Percentiles rank a stretch among this genome's conserved stretches.
phyloP scores from a whole-genome alignment of 2,113 vertebrate genomes.

The Pholis gunnellus region DNA sequence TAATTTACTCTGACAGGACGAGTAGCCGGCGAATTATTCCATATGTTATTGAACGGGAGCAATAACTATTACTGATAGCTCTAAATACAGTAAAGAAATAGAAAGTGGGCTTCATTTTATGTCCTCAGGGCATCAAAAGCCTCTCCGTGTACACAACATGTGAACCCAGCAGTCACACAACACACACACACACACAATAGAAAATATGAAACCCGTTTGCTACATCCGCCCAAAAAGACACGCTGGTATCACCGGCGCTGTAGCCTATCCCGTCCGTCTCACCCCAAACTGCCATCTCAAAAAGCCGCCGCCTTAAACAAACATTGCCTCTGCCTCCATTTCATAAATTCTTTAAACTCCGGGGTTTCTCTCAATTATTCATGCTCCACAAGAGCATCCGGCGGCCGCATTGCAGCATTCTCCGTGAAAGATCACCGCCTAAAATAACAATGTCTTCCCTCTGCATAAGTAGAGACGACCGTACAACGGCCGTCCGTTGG shows the following conservation, averaged over 20 bases:
- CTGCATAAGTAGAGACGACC: neutral
- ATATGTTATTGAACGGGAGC: neutral
- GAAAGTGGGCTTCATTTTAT: neutral
- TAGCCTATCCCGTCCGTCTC: slow-evolving; percentile 41
- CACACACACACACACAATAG: neutral
- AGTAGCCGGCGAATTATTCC: neutral
- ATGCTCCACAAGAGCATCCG: slow-evolving; percentile 57
- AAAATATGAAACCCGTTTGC: slow-evolving; percentile 7
- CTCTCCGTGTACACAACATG: neutral
- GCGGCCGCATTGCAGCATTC: slow-evolving; percentile 77
- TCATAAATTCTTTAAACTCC: slow-evolving; percentile 81
- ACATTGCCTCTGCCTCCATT: slow-evolving; percentile 71
- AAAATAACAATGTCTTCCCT: slow-evolving; percentile 63
- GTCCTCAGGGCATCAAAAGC: neutral
- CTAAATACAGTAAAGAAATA: neutral
- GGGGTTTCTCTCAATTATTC: slow-evolving; percentile 76
- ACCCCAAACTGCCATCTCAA: slow-evolving; percentile 59
- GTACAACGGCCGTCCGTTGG: slow-evolving; percentile 6
- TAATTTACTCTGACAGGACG: slow-evolving; percentile 51
- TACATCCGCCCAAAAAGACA: neutral
- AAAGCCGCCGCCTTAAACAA: slow-evolving; percentile 75
- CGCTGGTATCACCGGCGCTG: slow-evolving; percentile 10
- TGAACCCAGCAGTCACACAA: neutral
- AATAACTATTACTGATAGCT: neutral
- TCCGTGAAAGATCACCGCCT: slow-evolving; percentile 51